Conservation (phyloP, 1,140 invertebrate genomes). For the Heliconius melpomene region DNA sequence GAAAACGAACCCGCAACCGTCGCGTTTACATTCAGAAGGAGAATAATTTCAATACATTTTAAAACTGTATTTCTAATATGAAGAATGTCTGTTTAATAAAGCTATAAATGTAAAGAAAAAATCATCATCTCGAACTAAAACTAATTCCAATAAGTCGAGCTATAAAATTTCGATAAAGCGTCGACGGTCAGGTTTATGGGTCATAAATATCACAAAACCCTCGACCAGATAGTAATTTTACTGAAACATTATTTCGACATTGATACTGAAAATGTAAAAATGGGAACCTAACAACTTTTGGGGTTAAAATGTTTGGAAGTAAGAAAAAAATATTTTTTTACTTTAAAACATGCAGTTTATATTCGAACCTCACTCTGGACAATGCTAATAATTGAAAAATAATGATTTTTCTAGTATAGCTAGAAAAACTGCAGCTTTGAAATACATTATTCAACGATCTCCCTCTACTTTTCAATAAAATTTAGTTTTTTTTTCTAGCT, state of each 20-base stretch:
- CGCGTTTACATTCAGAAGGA: too few species aligned
- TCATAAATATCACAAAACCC: neutral
- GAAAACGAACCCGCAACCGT: too few species aligned
- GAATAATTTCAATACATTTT: neutral
- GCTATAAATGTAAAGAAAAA: neutral
- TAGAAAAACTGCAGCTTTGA: too few species aligned
- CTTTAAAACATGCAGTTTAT: too few species aligned
- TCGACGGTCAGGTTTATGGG: conserved; percentile 6
- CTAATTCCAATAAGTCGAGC: neutral
- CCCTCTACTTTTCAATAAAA: too few species aligned
- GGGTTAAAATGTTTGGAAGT: neutral
- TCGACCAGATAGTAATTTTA: conserved; percentile 4
- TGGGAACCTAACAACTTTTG: neutral
- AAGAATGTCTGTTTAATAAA: neutral
- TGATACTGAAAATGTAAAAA: conserved; percentile 4
- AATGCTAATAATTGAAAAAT: too few species aligned
- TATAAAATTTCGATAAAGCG: conserved; percentile 14
- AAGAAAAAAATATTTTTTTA: neutral
- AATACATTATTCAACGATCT: too few species aligned
- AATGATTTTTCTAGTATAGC: neutral
- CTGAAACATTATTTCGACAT: neutral
- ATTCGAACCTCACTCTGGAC: too few species aligned
- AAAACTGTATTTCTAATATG: neutral
- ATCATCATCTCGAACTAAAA: neutral
- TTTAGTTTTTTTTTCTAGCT: too few species aligned